Evolutionary conservation across 1,140 invertebrate genomes (phyloP).

Genomic region (Mycetomoellerius zeteki): DNA sequence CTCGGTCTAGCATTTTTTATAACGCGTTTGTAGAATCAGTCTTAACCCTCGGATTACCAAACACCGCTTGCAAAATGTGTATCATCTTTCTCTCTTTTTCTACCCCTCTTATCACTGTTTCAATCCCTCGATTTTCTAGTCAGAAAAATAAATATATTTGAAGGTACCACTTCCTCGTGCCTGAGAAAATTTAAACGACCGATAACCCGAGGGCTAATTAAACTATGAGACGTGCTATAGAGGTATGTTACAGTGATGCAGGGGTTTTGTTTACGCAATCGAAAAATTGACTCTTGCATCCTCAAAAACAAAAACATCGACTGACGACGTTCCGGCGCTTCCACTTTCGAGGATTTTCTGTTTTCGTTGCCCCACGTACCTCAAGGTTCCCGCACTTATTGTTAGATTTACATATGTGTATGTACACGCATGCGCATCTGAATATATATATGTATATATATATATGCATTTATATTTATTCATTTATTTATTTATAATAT

Average conservation of each 20-base stretch:
- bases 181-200: conserved; percentile 59
- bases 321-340: conserved; percentile 62
- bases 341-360: conserved; percentile 58
- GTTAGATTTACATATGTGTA: conserved; percentile 46
- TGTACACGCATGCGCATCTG: conserved; percentile 38
- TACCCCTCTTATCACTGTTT: too few relatives aligned
- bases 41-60: conserved; percentile 81
- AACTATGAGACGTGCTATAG: conserved; percentile 77
- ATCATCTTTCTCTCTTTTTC: conserved; percentile 14
- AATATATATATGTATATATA: conserved; percentile 37
- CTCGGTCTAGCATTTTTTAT: conserved; percentile 77
- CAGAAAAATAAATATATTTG: conserved; percentile 70
- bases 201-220: conserved; percentile 79
- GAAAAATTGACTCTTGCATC: conserved; percentile 72
- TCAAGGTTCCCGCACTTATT: conserved; percentile 68
- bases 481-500: conserved; percentile 60
- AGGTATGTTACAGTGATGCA: conserved; percentile 81
- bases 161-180: neutral
- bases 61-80: conserved; percentile 22
- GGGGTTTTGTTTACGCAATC: conserved; percentile 68
- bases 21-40: conserved; percentile 79
- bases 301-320: conserved; percentile 69
- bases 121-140: conserved; percentile 35
- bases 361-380: conserved; percentile 40
- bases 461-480: conserved; percentile 52